Evolutionary conservation across 2,888 invertebrate genomes (phyloP).

Genomic region (Archips xylosteana): DNA sequence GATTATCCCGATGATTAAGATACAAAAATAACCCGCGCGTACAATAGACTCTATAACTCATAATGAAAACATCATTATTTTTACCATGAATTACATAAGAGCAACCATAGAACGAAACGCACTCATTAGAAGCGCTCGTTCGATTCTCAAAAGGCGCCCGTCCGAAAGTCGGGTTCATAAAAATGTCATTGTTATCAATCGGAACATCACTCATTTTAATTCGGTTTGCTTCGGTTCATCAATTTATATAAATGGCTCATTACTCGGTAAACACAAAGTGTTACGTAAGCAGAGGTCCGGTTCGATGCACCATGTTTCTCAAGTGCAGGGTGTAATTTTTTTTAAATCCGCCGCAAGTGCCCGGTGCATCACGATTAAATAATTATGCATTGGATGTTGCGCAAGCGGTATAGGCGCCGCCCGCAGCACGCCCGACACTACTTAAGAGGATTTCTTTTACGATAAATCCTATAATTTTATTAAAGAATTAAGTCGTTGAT

Average conservation of each 20-base stretch:
- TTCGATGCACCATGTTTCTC: conserved; percentile 64
- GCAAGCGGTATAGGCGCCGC: conserved; percentile 18
- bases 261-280: conserved; percentile 64
- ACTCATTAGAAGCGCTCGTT: conserved; percentile 50
- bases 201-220: conserved; percentile 77
- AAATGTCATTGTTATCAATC: conserved; percentile 70
- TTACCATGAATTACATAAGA: conserved; percentile 51
- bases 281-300: conserved; percentile 59
- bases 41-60: conserved; percentile 56
- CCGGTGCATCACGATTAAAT: conserved; percentile 49
- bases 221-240: conserved; percentile 60
- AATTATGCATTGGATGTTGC: conserved; percentile 51
- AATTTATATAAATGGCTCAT: conserved; percentile 75
- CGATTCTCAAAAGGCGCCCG: conserved; percentile 49
- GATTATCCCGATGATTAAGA: conserved; percentile 53
- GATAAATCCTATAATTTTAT: conserved; percentile 37
- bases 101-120: conserved; percentile 46
- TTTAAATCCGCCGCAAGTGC: conserved; percentile 63
- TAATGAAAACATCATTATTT: conserved; percentile 56
- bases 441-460: conserved; percentile 36
- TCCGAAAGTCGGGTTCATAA: conserved; percentile 52
- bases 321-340: conserved; percentile 66
- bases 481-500: conserved; percentile 31
- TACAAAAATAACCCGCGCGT: conserved; percentile 43
- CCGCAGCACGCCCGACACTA: not conserved